Evolutionary conservation across 2,888 invertebrate species (phyloP).

Genomic region (Uloborus plumipes): DNA sequence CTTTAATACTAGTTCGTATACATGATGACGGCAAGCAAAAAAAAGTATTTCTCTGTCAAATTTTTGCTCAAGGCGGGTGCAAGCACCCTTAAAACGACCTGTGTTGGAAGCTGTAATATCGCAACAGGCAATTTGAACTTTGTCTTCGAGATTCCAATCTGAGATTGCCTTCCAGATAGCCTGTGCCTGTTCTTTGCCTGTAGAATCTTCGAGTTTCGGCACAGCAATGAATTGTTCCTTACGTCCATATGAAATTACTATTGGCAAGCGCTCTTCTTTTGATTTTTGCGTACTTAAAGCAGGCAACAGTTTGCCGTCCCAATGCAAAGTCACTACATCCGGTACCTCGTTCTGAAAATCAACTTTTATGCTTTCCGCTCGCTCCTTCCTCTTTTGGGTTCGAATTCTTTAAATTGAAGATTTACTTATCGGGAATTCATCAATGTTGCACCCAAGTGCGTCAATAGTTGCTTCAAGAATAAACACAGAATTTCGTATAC

Average conservation of each 20-base stretch:
- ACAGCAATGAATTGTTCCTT: not conserved
- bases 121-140: constrained; percentile 5
- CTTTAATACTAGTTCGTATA: not conserved
- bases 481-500: no score
- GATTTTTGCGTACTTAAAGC: not conserved
- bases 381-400: no score
- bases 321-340: not conserved
- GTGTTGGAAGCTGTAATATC: constrained; percentile 1
- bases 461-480: no score
- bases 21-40: no score
- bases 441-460: no score
- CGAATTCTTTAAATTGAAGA: no score
- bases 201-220: not conserved
- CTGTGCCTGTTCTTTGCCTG: constrained; percentile 3
- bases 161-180: not conserved
- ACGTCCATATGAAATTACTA: not conserved
- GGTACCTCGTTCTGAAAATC: no score
- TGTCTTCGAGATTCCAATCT: constrained; percentile 12
- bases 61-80: not conserved
- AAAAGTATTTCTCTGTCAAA: not conserved
- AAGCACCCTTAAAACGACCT: not conserved
- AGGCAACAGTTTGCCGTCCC: not conserved
- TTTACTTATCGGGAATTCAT: no score
- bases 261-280: not conserved
- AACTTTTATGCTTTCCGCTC: no score